phyloP scores from a whole-genome alignment of 2,888 invertebrate genomes.

The Dyspetes luteomarginatus region DNA sequence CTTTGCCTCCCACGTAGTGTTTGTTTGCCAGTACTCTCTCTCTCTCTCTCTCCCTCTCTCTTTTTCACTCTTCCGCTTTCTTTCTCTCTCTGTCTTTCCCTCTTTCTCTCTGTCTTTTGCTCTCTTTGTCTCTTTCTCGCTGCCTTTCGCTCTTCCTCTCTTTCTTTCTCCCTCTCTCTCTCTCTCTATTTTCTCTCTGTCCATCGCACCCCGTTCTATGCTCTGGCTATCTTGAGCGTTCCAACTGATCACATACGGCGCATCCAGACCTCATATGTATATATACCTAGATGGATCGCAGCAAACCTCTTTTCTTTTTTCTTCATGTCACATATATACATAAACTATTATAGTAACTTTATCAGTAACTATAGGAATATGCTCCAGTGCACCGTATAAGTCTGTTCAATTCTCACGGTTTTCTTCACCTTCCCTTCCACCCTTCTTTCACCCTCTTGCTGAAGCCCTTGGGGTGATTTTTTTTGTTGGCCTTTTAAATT shows the following conservation, averaged over 20 bases:
- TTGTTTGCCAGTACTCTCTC: constrained; percentile 72
- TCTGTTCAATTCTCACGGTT: constrained; percentile 16
- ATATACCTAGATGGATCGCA: constrained; percentile 21
- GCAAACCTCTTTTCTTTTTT: constrained; percentile 13
- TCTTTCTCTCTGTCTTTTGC: too few relatives aligned
- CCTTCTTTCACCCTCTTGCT: neutral
- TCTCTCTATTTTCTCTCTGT: constrained; percentile 1
- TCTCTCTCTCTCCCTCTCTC: neutral
- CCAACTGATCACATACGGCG: constrained; percentile 57
- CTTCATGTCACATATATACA: neutral
- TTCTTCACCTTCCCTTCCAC: neutral
- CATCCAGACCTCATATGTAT: constrained; percentile 17
- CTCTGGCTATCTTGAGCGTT: constrained; percentile 53
- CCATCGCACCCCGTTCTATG: neutral
- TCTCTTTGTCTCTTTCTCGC: neutral
- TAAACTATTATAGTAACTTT: neutral
- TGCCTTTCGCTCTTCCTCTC: neutral
- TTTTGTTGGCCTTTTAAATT: neutral
- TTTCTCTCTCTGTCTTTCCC: constrained; percentile 46
- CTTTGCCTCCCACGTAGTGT: constrained; percentile 77
- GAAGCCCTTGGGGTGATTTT: neutral
- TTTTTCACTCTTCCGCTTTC: constrained; percentile 7
- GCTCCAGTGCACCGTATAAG: neutral
- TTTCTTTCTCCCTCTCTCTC: neutral
- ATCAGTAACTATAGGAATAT: neutral